Conservation (phyloP, 2,888 invertebrate species). For the Scaptomyza flava region DNA sequence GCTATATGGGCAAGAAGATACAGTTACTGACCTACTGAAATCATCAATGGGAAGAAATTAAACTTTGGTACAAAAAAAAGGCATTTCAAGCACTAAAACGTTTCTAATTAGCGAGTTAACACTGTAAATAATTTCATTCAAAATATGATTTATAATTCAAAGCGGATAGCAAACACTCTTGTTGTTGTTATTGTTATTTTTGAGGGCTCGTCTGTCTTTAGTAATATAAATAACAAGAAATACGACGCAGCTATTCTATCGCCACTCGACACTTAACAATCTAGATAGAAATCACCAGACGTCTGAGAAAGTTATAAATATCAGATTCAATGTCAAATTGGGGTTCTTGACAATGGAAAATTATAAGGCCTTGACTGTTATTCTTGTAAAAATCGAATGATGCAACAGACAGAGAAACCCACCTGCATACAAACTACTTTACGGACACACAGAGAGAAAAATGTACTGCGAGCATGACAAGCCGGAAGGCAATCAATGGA, state of each 20-base stretch:
- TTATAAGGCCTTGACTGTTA: constrained; percentile 1
- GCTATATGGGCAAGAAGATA: too few species aligned
- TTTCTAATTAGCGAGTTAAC: background rate
- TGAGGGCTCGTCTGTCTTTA: constrained; percentile 76
- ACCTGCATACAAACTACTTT: constrained; percentile 10
- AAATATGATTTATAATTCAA: constrained; percentile 32
- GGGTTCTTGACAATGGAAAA: constrained; percentile 41
- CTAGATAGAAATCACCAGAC: constrained; percentile 1
- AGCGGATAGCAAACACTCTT: constrained; percentile 18
- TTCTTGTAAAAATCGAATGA: constrained; percentile 16
- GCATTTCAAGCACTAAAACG: too few species aligned
- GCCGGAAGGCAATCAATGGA: constrained; percentile 62
- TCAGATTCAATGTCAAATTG: constrained; percentile 47
- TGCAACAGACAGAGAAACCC: constrained; percentile 17
- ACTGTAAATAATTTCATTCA: constrained; percentile 11
- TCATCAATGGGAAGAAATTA: too few species aligned
- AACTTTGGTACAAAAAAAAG: too few species aligned
- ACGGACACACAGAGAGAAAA: background rate
- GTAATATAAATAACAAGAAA: constrained; percentile 57
- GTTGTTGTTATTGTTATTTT: constrained; percentile 18
- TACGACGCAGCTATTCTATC: constrained; percentile 7
- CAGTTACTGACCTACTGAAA: background rate
- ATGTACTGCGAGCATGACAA: background rate
- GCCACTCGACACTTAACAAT: background rate
- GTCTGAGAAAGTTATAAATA: constrained; percentile 2